Conservation (phyloP, 1,140 invertebrate genomes). For the Monomorium pharaonis region DNA sequence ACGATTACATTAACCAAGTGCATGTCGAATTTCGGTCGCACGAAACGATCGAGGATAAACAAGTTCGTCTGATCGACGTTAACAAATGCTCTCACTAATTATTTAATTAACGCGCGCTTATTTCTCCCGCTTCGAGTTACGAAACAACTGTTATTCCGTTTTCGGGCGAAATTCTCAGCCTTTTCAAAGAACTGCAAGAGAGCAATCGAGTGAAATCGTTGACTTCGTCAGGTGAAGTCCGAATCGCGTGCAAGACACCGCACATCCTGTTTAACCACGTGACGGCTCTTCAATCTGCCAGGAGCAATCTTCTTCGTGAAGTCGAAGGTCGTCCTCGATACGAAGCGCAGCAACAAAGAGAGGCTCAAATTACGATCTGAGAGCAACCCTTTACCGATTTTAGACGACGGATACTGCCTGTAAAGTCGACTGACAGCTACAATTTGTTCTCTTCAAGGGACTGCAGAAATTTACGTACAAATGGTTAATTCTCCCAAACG, state of each 20-base stretch:
- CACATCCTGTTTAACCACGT: conserved; percentile 54
- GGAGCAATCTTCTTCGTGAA: conserved; percentile 57
- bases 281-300: conserved; percentile 58
- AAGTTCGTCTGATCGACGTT: background rate
- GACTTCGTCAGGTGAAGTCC: conserved; percentile 28
- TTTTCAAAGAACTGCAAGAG: background rate
- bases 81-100: conserved; percentile 32
- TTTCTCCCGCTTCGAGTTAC: background rate
- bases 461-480: conserved; percentile 51
- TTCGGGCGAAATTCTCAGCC: background rate
- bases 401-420: conserved; percentile 41
- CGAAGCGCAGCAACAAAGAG: conserved; percentile 50
- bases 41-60: background rate
- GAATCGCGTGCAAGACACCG: conserved; percentile 42
- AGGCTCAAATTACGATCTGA: conserved; percentile 52
- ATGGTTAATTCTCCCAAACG: conserved; percentile 33
- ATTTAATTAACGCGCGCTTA: conserved; percentile 41
- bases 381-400: conserved; percentile 52
- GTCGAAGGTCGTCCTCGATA: conserved; percentile 57
- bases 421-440: conserved; percentile 55
- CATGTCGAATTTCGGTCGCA: background rate
- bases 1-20: background rate
- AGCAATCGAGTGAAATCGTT: conserved; percentile 50
- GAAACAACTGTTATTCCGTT: conserved; percentile 28
- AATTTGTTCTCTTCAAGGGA: conserved; percentile 44